Percentiles rank a stretch among this genome's conserved stretches.
Conservation (phyloP, 2,797 vertebrate species). For the Periophthalmus magnuspinnatus region DNA sequence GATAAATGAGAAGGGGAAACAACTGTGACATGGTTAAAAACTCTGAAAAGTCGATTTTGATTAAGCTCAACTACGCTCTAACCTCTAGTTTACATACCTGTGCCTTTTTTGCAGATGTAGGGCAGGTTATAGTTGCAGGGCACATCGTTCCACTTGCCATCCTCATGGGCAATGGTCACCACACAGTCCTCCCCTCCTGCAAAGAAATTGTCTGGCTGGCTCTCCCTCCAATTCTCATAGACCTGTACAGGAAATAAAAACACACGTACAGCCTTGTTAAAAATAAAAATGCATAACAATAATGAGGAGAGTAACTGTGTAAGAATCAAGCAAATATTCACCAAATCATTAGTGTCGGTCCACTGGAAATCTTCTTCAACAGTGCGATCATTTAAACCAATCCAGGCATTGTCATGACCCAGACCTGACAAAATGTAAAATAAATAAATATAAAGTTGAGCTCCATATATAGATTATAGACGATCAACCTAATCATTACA, state of each 20-base stretch:
- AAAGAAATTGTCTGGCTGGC: conserved; percentile 97
- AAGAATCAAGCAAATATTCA: conserved; percentile 35
- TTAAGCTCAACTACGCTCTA: too few species aligned
- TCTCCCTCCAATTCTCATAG: conserved; percentile 96
- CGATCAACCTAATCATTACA: background rate
- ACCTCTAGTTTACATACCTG: conserved; percentile 76
- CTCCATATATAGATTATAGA: background rate
- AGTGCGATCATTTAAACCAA: conserved; percentile 92
- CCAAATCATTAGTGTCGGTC: conserved; percentile 92
- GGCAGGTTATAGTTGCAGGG: conserved; percentile 99
- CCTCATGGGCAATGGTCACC: conserved; percentile 94
- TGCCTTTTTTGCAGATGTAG: conserved; percentile 97
- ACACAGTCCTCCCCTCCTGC: conserved; percentile 96
- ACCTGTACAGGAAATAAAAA: background rate
- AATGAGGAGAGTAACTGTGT: background rate
- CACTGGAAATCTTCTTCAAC: conserved; percentile 98
- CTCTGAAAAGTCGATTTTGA: too few species aligned
- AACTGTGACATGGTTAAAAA: too few species aligned
- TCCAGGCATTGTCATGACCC: conserved; percentile 95
- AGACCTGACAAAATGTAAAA: conserved; percentile 75
- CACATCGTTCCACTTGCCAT: conserved; percentile 95
- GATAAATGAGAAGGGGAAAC: too few species aligned
- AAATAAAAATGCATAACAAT: background rate
- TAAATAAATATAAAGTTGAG: background rate
- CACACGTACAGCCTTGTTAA: background rate